Percentiles rank a stretch among this genome's conserved stretches.
Conservation (phyloP, 2,113 vertebrate species). For the Dicerorhinus sumatrensis region DNA sequence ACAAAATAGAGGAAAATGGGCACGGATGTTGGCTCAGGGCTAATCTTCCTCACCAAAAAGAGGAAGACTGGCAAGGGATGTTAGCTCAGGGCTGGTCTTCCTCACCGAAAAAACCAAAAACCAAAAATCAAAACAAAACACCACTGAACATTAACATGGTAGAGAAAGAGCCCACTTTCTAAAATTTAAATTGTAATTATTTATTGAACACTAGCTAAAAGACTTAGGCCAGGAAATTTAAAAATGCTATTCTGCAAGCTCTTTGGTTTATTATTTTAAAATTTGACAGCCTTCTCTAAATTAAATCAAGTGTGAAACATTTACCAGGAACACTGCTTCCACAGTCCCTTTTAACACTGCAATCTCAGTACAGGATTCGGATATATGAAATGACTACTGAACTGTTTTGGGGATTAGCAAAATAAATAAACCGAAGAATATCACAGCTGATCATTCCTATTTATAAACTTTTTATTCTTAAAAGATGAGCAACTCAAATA, state of each 20-base stretch:
- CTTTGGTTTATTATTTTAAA: background rate
- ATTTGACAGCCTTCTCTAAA: background rate
- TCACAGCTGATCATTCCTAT: background rate
- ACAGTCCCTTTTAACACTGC: background rate
- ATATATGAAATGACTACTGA: background rate
- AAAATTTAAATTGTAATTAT: background rate
- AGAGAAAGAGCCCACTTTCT: background rate
- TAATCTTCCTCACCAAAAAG: no score
- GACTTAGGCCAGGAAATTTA: background rate
- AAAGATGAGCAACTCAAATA: background rate
- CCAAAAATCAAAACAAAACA: background rate
- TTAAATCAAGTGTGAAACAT: conserved; percentile 11
- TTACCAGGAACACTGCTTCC: background rate
- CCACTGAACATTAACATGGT: background rate
- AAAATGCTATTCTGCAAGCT: conserved; percentile 5
- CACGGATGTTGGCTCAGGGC: no score
- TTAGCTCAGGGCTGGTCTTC: no score
- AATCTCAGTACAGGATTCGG: conserved; percentile 2
- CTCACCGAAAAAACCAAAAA: no score
- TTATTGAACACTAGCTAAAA: background rate
- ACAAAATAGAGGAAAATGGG: no score
- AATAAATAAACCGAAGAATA: conserved; percentile 51
- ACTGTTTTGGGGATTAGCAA: background rate
- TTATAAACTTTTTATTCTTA: conserved; percentile 29
- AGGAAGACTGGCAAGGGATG: no score